Evolutionary conservation across 2,888 invertebrate genomes (phyloP).

Genomic region (Mamestra brassicae): DNA sequence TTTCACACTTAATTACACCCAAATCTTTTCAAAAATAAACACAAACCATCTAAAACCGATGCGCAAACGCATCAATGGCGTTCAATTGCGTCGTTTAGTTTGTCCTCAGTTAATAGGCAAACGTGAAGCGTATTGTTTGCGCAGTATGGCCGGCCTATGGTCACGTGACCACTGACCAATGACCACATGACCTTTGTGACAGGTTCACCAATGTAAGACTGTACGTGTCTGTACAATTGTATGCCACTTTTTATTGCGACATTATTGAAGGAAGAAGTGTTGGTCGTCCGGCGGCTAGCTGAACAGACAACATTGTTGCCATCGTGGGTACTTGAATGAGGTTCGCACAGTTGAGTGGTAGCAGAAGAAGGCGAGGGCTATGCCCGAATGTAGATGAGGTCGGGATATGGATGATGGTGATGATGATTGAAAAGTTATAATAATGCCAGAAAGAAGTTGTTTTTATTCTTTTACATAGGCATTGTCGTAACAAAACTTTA

Average conservation of each 20-base stretch:
- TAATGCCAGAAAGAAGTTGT: too few species aligned
- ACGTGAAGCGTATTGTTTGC: conserved; percentile 55
- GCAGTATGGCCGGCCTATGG: conserved; percentile 41
- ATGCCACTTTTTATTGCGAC: conserved; percentile 39
- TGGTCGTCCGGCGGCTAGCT: background rate
- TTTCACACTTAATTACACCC: background rate
- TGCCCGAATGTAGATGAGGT: background rate
- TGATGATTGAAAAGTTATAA: too few species aligned
- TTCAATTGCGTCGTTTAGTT: conserved; percentile 40
- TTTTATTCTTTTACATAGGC: too few species aligned
- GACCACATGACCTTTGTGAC: conserved; percentile 53
- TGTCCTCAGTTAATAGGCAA: conserved; percentile 50
- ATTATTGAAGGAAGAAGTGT: background rate
- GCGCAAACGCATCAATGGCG: conserved; percentile 32
- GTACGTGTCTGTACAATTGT: conserved; percentile 11
- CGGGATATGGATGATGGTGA: too few species aligned
- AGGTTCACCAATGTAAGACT: conserved; percentile 35
- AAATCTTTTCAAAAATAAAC: conserved; percentile 10
- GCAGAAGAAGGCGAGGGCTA: background rate
- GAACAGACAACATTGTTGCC: too few species aligned
- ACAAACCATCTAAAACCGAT: conserved; percentile 8
- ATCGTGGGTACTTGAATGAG: background rate
- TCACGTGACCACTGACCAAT: conserved; percentile 42
- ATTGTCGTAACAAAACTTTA: too few species aligned
- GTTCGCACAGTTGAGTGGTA: background rate